Evolutionary conservation across 30 jellyfish, hydroid and myxozoan species (phyloP).

Genomic region (Mastigias papua): DNA sequence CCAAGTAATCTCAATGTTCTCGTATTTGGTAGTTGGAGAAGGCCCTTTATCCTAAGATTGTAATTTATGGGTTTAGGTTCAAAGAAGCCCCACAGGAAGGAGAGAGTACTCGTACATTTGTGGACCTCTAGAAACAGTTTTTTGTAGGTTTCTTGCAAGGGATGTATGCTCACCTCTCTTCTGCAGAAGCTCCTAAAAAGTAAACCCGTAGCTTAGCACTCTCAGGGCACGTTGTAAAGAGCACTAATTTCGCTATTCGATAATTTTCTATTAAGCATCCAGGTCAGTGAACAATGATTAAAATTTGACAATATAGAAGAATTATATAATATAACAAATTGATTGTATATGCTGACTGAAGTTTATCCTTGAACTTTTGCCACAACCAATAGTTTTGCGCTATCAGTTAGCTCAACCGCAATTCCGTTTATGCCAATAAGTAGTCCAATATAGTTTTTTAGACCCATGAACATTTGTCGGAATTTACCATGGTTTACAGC

Average conservation of each 20-base stretch:
- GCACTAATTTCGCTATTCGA: not conserved
- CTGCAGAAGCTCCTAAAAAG: not conserved
- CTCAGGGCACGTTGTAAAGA: not conserved
- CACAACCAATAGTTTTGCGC: not conserved
- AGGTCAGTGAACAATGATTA: not conserved
- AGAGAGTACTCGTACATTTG: not conserved
- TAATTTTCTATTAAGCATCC: not conserved
- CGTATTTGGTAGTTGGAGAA: not conserved
- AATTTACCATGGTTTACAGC: not conserved
- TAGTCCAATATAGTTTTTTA: not conserved
- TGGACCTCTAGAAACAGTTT: not conserved
- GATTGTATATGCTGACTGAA: not conserved
- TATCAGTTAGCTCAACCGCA: not conserved
- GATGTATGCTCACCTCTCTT: not conserved
- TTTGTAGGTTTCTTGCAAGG: not conserved
- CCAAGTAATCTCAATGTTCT: not conserved
- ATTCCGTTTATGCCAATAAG: not conserved
- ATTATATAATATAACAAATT: not conserved
- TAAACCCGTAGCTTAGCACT: not conserved
- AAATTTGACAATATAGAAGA: not conserved
- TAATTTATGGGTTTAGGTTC: not conserved
- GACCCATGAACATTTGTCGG: not conserved
- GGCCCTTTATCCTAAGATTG: not conserved
- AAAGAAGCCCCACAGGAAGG: not conserved
- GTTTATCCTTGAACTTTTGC: not conserved